Evolutionary conservation across 2,797 vertebrate genomes (phyloP).

Genomic region (Oceanodroma leucorhoa): DNA sequence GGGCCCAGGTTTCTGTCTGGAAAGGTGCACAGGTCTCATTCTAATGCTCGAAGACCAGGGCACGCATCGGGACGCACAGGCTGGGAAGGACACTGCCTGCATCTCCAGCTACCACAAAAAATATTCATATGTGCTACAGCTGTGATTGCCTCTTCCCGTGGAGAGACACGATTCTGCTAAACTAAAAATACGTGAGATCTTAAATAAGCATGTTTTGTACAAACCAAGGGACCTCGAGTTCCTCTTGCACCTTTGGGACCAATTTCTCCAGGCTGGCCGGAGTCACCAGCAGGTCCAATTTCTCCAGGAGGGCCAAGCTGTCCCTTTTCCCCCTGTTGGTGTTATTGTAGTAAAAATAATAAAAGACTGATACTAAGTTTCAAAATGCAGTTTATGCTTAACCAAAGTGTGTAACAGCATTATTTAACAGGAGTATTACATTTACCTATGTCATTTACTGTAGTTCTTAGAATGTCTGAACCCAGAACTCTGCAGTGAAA

Average conservation of each 20-base stretch:
- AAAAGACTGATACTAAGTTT: neutral
- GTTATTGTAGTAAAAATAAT: conserved; percentile 16
- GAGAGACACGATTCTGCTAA: neutral
- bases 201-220: conserved; percentile 48
- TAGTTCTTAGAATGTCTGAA: neutral
- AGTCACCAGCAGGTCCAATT: conserved; percentile 80
- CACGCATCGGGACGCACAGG: rapidly evolving
- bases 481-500: neutral
- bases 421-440: neutral
- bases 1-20: neutral
- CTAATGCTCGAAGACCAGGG: neutral
- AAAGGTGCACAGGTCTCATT: neutral
- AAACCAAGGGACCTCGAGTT: conserved; percentile 87
- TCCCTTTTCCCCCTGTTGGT: conserved; percentile 87
- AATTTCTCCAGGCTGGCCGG: conserved; percentile 80
- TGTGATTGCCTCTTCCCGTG: neutral
- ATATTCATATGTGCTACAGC: neutral
- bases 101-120: neutral
- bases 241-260: conserved; percentile 93
- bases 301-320: conserved; percentile 85
- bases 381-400: neutral
- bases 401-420: neutral
- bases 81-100: neutral
- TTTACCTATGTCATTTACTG: neutral
- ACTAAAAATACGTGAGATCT: neutral